Percentiles rank a stretch among this genome's conserved stretches.
phyloP scores from a whole-genome alignment of 2,888 invertebrate genomes.

The Orthosia cruda region DNA sequence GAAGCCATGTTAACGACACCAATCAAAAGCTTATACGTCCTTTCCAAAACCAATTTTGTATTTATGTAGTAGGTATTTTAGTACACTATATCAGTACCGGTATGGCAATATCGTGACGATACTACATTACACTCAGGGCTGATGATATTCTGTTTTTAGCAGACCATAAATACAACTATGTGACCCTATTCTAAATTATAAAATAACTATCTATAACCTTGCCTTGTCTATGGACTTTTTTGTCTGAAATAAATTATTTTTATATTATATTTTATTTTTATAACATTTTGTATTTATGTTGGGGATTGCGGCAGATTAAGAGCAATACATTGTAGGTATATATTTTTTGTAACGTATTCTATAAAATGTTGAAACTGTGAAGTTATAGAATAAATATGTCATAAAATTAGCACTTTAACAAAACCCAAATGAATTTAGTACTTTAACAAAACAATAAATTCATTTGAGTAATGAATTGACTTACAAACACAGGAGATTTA shows the following conservation, averaged over 20 bases:
- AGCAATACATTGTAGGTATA: no score
- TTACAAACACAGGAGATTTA: background rate
- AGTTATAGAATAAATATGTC: no score
- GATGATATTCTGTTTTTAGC: constrained; percentile 9
- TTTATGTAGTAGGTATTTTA: background rate
- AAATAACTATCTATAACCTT: constrained; percentile 11
- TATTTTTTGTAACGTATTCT: no score
- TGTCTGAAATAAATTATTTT: no score
- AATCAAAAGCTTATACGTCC: background rate
- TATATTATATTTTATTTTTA: no score
- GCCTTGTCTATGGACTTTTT: no score
- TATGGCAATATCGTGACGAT: constrained; percentile 21
- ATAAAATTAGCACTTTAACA: no score
- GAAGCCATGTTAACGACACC: background rate
- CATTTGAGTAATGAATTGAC: background rate
- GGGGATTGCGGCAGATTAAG: background rate
- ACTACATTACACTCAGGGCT: constrained; percentile 19
- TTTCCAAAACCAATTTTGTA: background rate
- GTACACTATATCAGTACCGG: background rate
- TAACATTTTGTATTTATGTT: background rate
- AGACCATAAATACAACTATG: constrained; percentile 23
- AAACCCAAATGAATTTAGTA: no score
- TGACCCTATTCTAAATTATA: constrained; percentile 3
- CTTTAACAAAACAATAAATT: background rate
- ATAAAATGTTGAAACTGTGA: no score